These are phyloP conservation scores for Sternotherus odoratus DNA, from an alignment of 2,797 vertebrate genomes.

Conservation along the genomic window DNA sequence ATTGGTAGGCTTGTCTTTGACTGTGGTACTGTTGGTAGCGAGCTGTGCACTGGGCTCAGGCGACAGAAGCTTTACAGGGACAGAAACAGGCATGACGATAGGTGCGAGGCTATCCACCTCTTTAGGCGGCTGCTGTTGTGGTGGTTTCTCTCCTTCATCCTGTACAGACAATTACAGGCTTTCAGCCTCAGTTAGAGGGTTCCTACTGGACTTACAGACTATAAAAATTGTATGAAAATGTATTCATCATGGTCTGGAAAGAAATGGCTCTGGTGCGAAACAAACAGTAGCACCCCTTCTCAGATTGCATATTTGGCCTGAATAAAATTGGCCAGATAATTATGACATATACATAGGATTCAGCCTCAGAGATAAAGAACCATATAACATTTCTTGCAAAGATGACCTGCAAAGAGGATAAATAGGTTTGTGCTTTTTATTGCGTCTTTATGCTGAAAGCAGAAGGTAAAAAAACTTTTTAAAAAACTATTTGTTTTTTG, in stretches of 20 bases:
- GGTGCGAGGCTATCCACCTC: conserved; percentile 83
- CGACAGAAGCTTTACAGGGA: conserved; percentile 89
- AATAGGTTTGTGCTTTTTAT: not conserved
- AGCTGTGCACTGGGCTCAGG: conserved; percentile 84
- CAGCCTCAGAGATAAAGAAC: not conserved
- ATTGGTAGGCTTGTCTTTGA: conserved; percentile 83
- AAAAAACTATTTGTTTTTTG: not conserved
- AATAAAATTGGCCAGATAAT: not conserved
- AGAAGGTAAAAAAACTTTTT: conserved; percentile 3
- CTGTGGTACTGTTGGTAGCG: conserved; percentile 79
- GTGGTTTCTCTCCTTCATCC: conserved; percentile 85
- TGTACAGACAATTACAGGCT: conserved; percentile 87
- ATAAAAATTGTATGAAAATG: not conserved
- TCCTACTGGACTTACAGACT: conserved; percentile 19
- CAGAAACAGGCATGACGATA: conserved; percentile 92
- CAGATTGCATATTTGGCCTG: not conserved
- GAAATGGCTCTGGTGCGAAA: conserved; percentile 50
- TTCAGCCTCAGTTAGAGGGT: conserved; percentile 78
- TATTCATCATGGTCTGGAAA: conserved; percentile 35
- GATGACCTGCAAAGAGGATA: not conserved
- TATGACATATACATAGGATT: not conserved
- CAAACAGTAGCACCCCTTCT: not conserved
- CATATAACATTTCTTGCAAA: conserved; percentile 6
- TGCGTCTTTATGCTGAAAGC: not conserved
- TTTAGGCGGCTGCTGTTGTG: conserved; percentile 77